A percentile compares a stretch with the other conserved stretches of the same genome.
phyloP scores from a whole-genome alignment of 2,113 vertebrate genomes.

The Hippocampus guttulatus region DNA sequence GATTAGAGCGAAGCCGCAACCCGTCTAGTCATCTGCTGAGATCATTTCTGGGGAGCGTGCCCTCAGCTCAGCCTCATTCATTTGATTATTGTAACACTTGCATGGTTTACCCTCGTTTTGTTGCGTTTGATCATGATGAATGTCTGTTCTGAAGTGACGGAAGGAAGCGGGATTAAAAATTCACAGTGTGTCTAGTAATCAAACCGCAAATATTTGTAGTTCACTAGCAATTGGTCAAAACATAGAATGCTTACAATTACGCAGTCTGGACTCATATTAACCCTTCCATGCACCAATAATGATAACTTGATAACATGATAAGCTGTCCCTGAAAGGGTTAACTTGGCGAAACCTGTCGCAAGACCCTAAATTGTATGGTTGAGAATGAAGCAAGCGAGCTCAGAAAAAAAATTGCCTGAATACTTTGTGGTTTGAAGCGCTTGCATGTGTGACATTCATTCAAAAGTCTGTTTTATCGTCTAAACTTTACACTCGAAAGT shows the following conservation, averaged over 20 bases:
- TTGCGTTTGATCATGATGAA: slow-evolving; percentile 45
- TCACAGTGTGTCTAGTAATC: background rate
- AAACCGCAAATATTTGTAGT: background rate
- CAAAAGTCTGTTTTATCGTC: background rate
- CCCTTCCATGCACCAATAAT: too few relatives aligned
- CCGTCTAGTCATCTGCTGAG: slow-evolving; percentile 56
- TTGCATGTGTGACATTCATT: background rate
- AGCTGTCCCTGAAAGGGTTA: too few relatives aligned
- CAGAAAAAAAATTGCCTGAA: background rate
- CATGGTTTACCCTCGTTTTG: slow-evolving; percentile 37
- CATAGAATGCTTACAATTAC: background rate
- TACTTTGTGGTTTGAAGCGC: background rate
- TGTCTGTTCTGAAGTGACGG: slow-evolving; percentile 12
- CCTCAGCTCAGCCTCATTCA: slow-evolving; percentile 63
- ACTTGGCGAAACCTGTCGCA: background rate
- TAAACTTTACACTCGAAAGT: background rate
- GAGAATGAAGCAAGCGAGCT: background rate
- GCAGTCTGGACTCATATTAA: background rate
- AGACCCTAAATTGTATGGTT: background rate
- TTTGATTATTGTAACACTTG: slow-evolving; percentile 60
- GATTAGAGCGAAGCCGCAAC: slow-evolving; percentile 58
- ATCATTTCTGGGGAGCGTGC: slow-evolving; percentile 59
- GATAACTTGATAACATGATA: too few relatives aligned
- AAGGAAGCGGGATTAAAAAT: background rate
- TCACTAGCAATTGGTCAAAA: background rate